phyloP scores from a whole-genome alignment of 2,113 vertebrate genomes.

The Takifugu flavidus region DNA sequence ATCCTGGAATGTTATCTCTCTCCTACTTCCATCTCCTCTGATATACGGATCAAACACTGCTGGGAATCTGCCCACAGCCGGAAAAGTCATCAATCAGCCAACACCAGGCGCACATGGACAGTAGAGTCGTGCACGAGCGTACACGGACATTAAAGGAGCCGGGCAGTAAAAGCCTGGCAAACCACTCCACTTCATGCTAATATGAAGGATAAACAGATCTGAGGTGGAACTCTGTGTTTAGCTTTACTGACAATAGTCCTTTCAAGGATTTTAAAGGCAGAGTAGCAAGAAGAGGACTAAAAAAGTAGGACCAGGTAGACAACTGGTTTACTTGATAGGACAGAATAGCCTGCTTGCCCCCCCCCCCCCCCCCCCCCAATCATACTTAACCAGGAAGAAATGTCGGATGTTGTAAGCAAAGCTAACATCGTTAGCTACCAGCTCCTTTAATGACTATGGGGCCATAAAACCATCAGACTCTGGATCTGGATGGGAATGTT shows the following conservation, averaged over 20 bases:
- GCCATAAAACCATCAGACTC: neutral
- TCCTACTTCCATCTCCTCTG: slow-evolving; percentile 63
- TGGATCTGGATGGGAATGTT: neutral
- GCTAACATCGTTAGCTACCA: neutral
- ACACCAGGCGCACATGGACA: slow-evolving; percentile 34
- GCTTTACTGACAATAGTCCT: neutral
- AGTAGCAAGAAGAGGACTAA: too few relatives aligned
- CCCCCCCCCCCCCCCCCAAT: too few relatives aligned
- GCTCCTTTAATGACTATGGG: neutral
- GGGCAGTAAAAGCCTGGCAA: neutral
- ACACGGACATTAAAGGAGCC: slow-evolving; percentile 15
- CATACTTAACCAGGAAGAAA: too few relatives aligned
- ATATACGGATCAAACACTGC: slow-evolving; percentile 69
- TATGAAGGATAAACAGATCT: slow-evolving; percentile 5
- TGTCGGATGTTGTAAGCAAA: too few relatives aligned
- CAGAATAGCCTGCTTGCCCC: too few relatives aligned
- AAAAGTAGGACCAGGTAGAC: too few relatives aligned
- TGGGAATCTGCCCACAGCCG: slow-evolving; percentile 62
- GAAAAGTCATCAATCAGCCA: slow-evolving; percentile 68
- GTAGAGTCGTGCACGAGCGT: slow-evolving; percentile 3
- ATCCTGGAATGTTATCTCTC: slow-evolving; percentile 70
- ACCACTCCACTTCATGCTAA: slow-evolving; percentile 12
- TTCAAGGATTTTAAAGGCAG: too few relatives aligned
- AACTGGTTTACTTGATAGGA: too few relatives aligned
- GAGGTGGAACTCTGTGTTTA: neutral